A percentile compares a stretch with the other conserved stretches of the same genome.
Conservation (phyloP, 2,888 invertebrate genomes). For the Halocaridina rubra region DNA sequence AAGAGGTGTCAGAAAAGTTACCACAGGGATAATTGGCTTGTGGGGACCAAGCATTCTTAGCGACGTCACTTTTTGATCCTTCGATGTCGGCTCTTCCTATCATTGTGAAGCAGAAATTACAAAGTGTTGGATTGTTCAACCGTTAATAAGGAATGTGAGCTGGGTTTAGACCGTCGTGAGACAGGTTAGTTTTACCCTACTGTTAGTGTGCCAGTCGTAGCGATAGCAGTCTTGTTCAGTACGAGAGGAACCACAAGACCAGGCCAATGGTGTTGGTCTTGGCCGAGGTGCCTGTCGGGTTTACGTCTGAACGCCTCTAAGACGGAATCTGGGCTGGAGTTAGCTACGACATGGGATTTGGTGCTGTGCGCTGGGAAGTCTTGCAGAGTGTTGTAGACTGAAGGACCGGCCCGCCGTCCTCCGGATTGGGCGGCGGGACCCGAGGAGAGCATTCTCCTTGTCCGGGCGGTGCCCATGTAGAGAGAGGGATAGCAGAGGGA, state of each 20-base stretch:
- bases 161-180: constrained; percentile 77
- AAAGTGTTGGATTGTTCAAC: neutral
- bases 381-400: neutral
- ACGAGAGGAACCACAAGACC: constrained; percentile 73
- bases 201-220: constrained; percentile 70
- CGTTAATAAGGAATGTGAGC: constrained; percentile 76
- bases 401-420: neutral
- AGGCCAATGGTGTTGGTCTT: neutral
- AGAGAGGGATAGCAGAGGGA: neutral
- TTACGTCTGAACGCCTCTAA: neutral
- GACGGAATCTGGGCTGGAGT: neutral
- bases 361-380: neutral
- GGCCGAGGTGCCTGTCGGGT: neutral
- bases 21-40: too few relatives aligned
- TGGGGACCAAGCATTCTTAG: neutral
- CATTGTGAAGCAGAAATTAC: neutral
- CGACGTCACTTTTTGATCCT: neutral
- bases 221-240: constrained; percentile 74
- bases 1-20: too few relatives aligned
- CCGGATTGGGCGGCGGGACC: neutral
- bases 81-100: neutral
- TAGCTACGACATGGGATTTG: neutral
- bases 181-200: constrained; percentile 72
- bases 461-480: neutral
- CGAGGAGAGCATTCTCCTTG: too few relatives aligned